Conservation (phyloP, 2,113 vertebrate genomes). For the Sakesphorus luctuosus region DNA sequence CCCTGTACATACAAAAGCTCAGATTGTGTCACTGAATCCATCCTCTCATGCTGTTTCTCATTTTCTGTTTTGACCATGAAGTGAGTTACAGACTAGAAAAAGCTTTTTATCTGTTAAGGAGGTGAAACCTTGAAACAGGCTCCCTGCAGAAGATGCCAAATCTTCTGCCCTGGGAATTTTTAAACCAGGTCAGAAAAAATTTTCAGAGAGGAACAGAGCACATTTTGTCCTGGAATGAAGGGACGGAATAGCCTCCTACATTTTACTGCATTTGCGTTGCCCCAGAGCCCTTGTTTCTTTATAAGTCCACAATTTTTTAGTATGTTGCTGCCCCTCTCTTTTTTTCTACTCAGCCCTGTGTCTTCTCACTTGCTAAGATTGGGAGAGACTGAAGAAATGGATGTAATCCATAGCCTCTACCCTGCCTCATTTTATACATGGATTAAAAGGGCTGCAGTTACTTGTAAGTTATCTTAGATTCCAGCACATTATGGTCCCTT, state of each 20-base stretch:
- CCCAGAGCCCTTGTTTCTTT: background rate
- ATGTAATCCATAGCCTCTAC: background rate
- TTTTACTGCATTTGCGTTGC: background rate
- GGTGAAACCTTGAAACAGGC: constrained; percentile 19
- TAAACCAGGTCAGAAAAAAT: constrained; percentile 30
- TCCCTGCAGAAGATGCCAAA: constrained; percentile 6
- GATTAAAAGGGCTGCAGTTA: background rate
- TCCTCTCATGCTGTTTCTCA: background rate
- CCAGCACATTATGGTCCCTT: background rate
- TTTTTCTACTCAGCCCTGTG: background rate
- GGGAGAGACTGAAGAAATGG: background rate
- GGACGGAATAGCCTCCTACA: background rate
- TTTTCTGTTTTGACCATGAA: background rate
- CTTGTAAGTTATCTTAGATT: background rate
- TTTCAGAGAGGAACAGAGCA: background rate
- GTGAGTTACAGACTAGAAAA: background rate
- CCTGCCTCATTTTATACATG: background rate
- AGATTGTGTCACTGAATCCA: background rate
- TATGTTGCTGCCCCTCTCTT: background rate
- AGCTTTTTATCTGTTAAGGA: background rate
- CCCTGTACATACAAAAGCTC: background rate
- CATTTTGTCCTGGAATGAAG: background rate
- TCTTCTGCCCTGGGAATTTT: background rate
- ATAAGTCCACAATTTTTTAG: background rate
- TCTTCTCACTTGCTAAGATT: background rate